phyloP scores from a whole-genome alignment of 2,888 invertebrate species.

The Melanotus villosus region DNA sequence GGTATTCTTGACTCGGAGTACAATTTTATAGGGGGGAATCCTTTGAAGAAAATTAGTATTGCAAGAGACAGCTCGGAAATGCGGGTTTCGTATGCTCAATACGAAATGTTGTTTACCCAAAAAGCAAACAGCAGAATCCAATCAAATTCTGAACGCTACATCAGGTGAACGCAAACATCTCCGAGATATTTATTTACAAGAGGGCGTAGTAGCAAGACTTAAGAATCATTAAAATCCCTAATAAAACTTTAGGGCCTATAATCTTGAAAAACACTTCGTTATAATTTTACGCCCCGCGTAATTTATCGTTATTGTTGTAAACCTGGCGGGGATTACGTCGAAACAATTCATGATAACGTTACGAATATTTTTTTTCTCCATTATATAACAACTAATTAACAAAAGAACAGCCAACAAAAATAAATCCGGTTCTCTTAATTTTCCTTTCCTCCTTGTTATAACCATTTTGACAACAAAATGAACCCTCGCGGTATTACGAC shows the following conservation, averaged over 20 bases:
- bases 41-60: no score
- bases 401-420: neutral
- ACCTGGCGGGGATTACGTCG: neutral
- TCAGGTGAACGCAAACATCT: constrained; percentile 10
- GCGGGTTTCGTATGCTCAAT: neutral
- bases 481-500: neutral
- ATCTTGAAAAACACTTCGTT: constrained; percentile 21
- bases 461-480: neutral
- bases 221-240: constrained; percentile 19
- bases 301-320: constrained; percentile 9
- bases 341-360: constrained; percentile 2
- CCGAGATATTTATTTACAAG: constrained; percentile 7
- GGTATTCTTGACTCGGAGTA: no score
- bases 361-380: no score
- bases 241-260: constrained; percentile 18
- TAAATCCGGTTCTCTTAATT: neutral
- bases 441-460: neutral
- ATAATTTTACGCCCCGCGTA: constrained; percentile 10
- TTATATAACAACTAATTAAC: no score
- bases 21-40: no score
- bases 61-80: neutral
- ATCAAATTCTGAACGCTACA: neutral
- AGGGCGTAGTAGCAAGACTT: constrained; percentile 2
- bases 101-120: neutral
- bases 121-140: neutral